Base-by-base conservation (phyloP, 2,888 invertebrate species). In the Yponomeuta plumbellus region DNA sequence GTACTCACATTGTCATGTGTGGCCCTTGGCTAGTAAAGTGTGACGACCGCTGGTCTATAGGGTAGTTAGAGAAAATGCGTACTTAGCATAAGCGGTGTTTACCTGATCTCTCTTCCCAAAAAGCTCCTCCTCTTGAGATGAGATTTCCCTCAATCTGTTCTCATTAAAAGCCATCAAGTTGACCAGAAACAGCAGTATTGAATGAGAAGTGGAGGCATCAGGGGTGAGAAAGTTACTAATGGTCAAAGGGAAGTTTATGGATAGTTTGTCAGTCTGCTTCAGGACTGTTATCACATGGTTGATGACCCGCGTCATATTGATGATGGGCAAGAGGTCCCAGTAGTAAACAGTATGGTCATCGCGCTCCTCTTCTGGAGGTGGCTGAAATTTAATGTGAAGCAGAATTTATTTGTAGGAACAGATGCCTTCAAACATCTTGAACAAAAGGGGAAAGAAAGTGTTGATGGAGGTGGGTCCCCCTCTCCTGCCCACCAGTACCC, bases 291-390 rank as follows among this genome's bases (percentile, higher is more conserved):
- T 70, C 1, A 88, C 63, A 64, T 86, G 79, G 69, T 86, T 88
- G 23, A 84, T 74, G 0, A 86, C 80, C 17, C 89, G 76, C 0
- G 80, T 85, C 75, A 83, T 77, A 71, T 90, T 88, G 64, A 90
- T 85, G 0, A 88, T 78, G 0, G 90, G 88, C 0, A 89, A 68
- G 0, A 91, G 72, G 67, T 91, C 90, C 77, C 82, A 77, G 71
- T 89, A 91, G 73, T 88, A 89, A 0, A 71, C 64, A 0, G 76
- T 75, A 66, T 86, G 83, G n/a, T 86, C 84, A 26, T 83, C 87
- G 3, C 76, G 71, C 1, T 68, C 73, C 64, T 84, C 84, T 69
- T 86, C 83, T 1, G 80, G 76, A 56, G 83, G 80, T 11, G 80
- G 76, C 86, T 86, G 74, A 2, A 76, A 76, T 61, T 44, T 2